Evolutionary conservation across 2,888 invertebrate genomes (phyloP), one percentile per base, ranked within the genome.

Genomic region (Caprella mutica): DNA sequence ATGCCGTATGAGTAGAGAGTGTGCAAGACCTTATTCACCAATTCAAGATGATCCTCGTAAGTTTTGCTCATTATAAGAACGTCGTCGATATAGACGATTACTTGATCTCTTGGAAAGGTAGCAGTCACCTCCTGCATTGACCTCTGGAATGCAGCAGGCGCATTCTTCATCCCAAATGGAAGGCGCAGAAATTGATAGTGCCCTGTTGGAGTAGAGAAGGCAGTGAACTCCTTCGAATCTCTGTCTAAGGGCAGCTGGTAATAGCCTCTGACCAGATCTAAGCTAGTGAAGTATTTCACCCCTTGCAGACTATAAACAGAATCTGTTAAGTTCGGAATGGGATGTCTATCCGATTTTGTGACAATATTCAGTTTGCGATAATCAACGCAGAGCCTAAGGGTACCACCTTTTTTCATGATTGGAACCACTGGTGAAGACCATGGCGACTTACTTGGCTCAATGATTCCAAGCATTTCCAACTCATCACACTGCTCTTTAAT

Each of bases 281-380:
- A 17, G 24, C 33, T 50, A 19, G 50, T 50, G 14, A 50, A 50
- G n/a, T 48, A 30, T 29, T 50, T 50, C 12, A 50, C 50, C 12
- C 50, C 50, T 26, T 30, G 50, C 4, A 50, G 50, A 3, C 50
- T 33, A 50, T 33, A 50, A n/a, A 50, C 50, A 30, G 50, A 50
- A 50, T 50, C 29, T 9, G 33, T 4, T 21, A 30, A 8, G 33
- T 50, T 8, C 2, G 43, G 43, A 23, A 21, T 43, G n/a, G 43
- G 43, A 21, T 24, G 26, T 21, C 26, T 43, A 43, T 43, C 33
- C 9, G n/a, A 6, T 30, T 33, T 29, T 14, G 50, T 50, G 19
- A 50, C 50, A 23, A 21, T 12, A 30, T 50, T 50, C n/a, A 50
- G 50, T 48, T 3, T 14, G n/a, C 26, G 3, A 29, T 48, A 48